Evolutionary conservation across 2,113 vertebrate genomes (phyloP), one percentile per base, ranked within the genome.

Genomic region (Nicator chloris): DNA sequence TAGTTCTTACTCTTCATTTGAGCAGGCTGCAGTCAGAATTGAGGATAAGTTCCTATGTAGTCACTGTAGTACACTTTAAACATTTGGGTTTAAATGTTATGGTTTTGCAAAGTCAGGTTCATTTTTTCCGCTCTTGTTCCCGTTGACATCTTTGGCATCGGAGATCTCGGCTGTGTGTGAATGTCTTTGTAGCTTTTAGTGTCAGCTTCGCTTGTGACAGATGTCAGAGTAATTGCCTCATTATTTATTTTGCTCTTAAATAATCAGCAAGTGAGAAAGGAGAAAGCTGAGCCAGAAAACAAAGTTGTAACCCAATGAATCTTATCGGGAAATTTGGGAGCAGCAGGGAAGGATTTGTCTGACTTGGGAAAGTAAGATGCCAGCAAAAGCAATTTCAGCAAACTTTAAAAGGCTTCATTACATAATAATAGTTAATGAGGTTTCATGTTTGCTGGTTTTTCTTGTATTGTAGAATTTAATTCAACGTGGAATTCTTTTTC

Each of bases 251-350:
- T 85, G 39, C 73, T 79, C 51, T 79, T 91, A 60, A 91, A 69
- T 83, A 84, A 91, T 53, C 51, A 70, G 61, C 51, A 35, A 66
- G 85, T 7, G 57, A 82, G 66, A 77, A 64, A 76, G 28, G 61
- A 84, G 44, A 51, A 91, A 64, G 33, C 69, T 37, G 73, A 95
- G 72, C 60, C 59, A 51, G 45, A 44, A 85, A 87, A 78, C 64
- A 15, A 63, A 71, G 64, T 59, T 73, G 61, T 51, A 77, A 56
- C 61, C 45, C 37, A n/a, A 2, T 13, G n/a, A 59, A 53, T 31
- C 44, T 49, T 71, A 60, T 1, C 57, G 60, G 57, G 61, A 59
- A 87, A n/a, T 78, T 13, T 28, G 37, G 69, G 49, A 84, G 51
- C 44, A 71, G 65, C 9, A 0, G 40, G 27, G 72, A 44, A 21